Evolutionary conservation across 2,113 vertebrate species (phyloP).

Genomic region (Miniopterus natalensis): DNA sequence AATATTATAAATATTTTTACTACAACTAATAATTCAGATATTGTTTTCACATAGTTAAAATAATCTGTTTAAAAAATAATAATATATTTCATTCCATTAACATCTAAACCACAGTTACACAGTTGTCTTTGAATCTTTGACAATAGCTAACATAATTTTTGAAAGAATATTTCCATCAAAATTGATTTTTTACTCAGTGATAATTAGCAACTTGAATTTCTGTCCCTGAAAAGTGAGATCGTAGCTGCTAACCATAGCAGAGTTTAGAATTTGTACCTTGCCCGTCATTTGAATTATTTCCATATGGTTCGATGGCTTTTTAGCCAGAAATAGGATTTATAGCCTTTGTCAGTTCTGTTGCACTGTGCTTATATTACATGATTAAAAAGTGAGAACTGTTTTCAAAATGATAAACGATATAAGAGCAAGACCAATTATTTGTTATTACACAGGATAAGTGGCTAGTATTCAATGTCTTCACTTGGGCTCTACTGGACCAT

Average conservation of each 20-base stretch:
- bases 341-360: background rate
- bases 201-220: background rate
- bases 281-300: constrained; percentile 44
- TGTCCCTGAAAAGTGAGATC: background rate
- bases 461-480: constrained; percentile 54
- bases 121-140: constrained; percentile 10
- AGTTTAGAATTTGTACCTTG: constrained; percentile 1
- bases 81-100: background rate
- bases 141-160: background rate
- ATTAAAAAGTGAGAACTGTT: constrained; percentile 50
- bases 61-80: background rate
- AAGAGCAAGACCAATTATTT: constrained; percentile 62
- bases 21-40: background rate
- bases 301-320: background rate
- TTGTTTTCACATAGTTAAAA: background rate
- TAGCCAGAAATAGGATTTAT: background rate
- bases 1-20: constrained; percentile 6
- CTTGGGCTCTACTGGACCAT: constrained; percentile 58
- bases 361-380: background rate
- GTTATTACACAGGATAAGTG: constrained; percentile 41
- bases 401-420: constrained; percentile 55
- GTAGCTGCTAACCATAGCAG: background rate
- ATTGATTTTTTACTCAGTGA: background rate
- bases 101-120: background rate
- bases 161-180: background rate